Percentiles rank a stretch among this genome's conserved stretches.
phyloP scores from a whole-genome alignment of 2,888 invertebrate species.

The Mythimna ferrago region DNA sequence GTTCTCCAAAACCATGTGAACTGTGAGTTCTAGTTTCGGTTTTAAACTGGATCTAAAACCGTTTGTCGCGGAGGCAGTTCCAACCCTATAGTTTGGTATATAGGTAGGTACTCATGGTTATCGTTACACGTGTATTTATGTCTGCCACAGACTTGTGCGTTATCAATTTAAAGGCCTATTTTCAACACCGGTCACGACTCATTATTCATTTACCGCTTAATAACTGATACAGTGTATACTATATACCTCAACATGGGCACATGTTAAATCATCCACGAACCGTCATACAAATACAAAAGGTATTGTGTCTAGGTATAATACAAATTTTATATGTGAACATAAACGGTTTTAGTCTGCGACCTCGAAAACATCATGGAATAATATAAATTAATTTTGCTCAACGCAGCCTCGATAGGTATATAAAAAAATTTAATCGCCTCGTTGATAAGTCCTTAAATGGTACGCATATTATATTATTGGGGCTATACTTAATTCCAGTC shows the following conservation, averaged over 20 bases:
- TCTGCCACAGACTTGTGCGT: slow-evolving; percentile 44
- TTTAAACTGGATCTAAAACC: slow-evolving; percentile 1
- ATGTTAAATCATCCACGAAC: slow-evolving; percentile 44
- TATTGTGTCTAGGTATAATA: slow-evolving; percentile 49
- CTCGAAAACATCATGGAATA: slow-evolving; percentile 51
- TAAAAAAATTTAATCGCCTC: slow-evolving; percentile 24
- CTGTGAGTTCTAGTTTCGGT: neutral
- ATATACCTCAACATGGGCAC: slow-evolving; percentile 14
- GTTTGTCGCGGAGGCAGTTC: neutral
- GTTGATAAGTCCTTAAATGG: slow-evolving; percentile 35
- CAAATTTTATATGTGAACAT: slow-evolving; percentile 51
- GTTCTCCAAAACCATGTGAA: neutral
- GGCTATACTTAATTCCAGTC: neutral
- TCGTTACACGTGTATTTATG: slow-evolving; percentile 58
- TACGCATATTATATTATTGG: slow-evolving; percentile 17
- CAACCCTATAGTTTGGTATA: slow-evolving; percentile 12
- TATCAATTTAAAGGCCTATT: slow-evolving; percentile 73
- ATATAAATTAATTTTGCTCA: slow-evolving; percentile 48
- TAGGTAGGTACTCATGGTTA: slow-evolving; percentile 34
- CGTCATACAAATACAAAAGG: slow-evolving; percentile 46
- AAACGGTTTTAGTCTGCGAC: slow-evolving; percentile 55
- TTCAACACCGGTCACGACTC: slow-evolving; percentile 68
- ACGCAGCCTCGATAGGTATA: slow-evolving; percentile 32
- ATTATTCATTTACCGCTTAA: slow-evolving; percentile 57
- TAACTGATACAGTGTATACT: slow-evolving; percentile 19